Evolutionary conservation across 2,113 vertebrate species (phyloP).

Genomic region (Sterrhoptilus dennistouni): DNA sequence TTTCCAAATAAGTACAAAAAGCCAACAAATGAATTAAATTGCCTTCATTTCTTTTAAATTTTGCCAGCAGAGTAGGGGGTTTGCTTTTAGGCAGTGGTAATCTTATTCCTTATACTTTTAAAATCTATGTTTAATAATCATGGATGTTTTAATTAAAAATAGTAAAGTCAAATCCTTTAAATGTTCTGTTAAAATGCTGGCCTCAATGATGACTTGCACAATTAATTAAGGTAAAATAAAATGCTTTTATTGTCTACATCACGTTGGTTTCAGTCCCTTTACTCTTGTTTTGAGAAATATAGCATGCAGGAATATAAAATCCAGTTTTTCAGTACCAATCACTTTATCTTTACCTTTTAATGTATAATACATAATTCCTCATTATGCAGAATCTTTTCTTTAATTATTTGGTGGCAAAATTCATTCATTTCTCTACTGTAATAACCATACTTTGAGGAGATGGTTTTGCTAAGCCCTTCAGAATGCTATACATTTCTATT

Average conservation of each 20-base stretch:
- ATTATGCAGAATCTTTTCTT: background rate
- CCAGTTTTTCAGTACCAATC: background rate
- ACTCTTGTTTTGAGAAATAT: background rate
- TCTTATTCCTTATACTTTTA: background rate
- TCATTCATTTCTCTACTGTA: background rate
- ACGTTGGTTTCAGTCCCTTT: background rate
- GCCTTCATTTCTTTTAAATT: background rate
- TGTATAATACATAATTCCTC: background rate
- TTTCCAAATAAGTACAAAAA: background rate
- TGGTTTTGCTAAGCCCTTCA: background rate
- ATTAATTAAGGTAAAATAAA: background rate
- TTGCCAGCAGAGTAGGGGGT: background rate
- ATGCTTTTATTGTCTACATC: background rate
- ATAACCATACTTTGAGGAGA: background rate
- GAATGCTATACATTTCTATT: background rate
- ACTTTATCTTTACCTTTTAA: background rate
- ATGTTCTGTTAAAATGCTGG: background rate
- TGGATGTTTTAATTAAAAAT: background rate
- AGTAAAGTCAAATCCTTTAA: background rate
- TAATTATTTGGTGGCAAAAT: background rate
- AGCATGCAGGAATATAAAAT: background rate
- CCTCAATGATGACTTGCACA: background rate
- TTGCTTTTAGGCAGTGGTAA: background rate
- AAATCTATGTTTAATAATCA: background rate
- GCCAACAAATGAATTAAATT: background rate